phyloP scores from a whole-genome alignment of 1,140 invertebrate genomes.

The Caligus rogercresseyi region DNA sequence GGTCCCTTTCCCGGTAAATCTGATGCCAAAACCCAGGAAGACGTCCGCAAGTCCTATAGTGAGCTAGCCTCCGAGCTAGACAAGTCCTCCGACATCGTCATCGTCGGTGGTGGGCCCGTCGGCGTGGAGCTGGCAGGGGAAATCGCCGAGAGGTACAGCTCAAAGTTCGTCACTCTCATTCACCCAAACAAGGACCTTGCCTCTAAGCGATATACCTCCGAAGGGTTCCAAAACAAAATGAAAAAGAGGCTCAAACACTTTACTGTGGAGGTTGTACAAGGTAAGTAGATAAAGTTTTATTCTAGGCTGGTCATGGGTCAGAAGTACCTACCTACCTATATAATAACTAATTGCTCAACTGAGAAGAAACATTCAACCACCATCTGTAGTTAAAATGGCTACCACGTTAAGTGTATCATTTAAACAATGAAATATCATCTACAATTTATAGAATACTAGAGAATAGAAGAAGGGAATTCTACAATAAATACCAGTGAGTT shows the following conservation, averaged over 20 bases:
- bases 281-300: no score
- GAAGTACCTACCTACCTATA: no score
- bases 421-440: no score
- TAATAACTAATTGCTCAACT: no score
- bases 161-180: conserved; percentile 8
- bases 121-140: conserved; percentile 10
- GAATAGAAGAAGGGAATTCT: no score
- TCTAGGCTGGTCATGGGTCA: no score
- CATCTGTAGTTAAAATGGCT: no score
- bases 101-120: conserved; percentile 8
- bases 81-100: background rate
- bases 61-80: background rate
- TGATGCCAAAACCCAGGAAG: background rate
- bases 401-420: no score
- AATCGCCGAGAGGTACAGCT: background rate
- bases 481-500: no score
- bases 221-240: background rate
- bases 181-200: background rate
- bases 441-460: no score
- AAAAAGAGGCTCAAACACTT: background rate
- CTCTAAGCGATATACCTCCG: background rate
- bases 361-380: no score
- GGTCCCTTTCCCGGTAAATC: conserved; percentile 9
- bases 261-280: background rate
- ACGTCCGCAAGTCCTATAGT: background rate